These are phyloP conservation scores for Drosophila kambysellisi DNA, from an alignment of 2,888 invertebrate genomes.

Conservation along the genomic window DNA sequence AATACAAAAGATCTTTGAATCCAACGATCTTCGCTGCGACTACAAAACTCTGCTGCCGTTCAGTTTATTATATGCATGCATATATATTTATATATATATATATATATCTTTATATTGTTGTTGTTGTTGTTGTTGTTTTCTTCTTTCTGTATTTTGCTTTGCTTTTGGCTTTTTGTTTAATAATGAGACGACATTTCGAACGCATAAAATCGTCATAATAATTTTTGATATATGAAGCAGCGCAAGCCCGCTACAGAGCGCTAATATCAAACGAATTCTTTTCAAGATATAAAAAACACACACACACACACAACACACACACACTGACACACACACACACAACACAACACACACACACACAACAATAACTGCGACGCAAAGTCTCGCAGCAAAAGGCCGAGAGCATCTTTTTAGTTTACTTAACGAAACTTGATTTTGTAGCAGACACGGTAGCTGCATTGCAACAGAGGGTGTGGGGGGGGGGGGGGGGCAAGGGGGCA, in stretches of 20 bases:
- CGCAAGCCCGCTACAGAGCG: constrained; percentile 82
- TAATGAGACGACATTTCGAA: constrained; percentile 85
- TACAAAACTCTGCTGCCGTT: constrained; percentile 40
- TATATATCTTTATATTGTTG: constrained; percentile 4
- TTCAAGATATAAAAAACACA: constrained; percentile 73
- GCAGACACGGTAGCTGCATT: constrained; percentile 57
- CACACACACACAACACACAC: constrained; percentile 7
- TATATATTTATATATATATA: constrained; percentile 1
- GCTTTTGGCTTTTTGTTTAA: constrained; percentile 77
- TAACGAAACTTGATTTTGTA: constrained; percentile 47
- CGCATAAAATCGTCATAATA: constrained; percentile 85
- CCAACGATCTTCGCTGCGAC: constrained; percentile 39
- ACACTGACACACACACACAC: constrained; percentile 28
- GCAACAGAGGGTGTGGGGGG: not conserved
- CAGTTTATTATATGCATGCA: constrained; percentile 47
- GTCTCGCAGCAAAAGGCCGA: constrained; percentile 39
- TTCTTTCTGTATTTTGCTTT: constrained; percentile 60
- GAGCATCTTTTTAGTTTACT: constrained; percentile 36
- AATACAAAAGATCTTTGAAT: constrained; percentile 67
- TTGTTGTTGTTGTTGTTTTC: constrained; percentile 4
- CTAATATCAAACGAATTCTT: constrained; percentile 85
- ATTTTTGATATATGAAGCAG: constrained; percentile 85
- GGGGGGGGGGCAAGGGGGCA: not conserved
- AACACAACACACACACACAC: constrained; percentile 21
- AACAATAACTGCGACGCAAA: constrained; percentile 42